These are phyloP conservation scores for Drosophila ohnishii DNA, from an alignment of 1,140 invertebrate genomes.

Conservation along the genomic window DNA sequence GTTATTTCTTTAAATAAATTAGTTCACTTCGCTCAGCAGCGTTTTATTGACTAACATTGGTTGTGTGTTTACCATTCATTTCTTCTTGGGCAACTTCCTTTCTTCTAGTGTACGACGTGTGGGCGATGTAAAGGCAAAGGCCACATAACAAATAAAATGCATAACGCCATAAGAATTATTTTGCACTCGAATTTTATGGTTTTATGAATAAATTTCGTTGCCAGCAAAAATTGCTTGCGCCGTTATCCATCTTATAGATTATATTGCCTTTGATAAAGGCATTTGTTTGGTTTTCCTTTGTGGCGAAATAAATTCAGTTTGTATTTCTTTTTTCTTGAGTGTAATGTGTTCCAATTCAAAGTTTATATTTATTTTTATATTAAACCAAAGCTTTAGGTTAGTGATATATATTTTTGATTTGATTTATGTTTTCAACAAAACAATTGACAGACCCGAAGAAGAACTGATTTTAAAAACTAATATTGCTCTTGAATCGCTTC, in stretches of 20 bases:
- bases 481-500: conserved; percentile 60
- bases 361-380: conserved; percentile 35
- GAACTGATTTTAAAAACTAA: conserved; percentile 69
- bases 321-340: neutral
- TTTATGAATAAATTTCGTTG: too few relatives aligned
- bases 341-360: conserved; percentile 32
- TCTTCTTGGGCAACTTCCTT: conserved; percentile 18
- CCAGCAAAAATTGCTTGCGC: neutral
- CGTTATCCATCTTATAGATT: conserved; percentile 3
- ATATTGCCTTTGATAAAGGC: conserved; percentile 57
- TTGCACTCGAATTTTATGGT: neutral
- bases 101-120: conserved; percentile 72
- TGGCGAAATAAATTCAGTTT: conserved; percentile 49
- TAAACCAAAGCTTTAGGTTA: conserved; percentile 47
- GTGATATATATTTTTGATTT: conserved; percentile 49
- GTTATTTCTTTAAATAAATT: conserved; percentile 40
- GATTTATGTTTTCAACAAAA: conserved; percentile 56
- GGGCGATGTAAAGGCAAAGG: conserved; percentile 75
- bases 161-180: neutral
- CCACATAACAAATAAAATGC: conserved; percentile 3
- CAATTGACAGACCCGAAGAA: conserved; percentile 63
- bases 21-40: conserved; percentile 25
- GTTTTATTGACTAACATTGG: conserved; percentile 49
- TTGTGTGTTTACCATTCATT: conserved; percentile 16
- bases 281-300: conserved; percentile 75